These are phyloP conservation scores for Enteromius paludinosus DNA, from an alignment of 2,797 vertebrate genomes.

Conservation along the genomic window DNA sequence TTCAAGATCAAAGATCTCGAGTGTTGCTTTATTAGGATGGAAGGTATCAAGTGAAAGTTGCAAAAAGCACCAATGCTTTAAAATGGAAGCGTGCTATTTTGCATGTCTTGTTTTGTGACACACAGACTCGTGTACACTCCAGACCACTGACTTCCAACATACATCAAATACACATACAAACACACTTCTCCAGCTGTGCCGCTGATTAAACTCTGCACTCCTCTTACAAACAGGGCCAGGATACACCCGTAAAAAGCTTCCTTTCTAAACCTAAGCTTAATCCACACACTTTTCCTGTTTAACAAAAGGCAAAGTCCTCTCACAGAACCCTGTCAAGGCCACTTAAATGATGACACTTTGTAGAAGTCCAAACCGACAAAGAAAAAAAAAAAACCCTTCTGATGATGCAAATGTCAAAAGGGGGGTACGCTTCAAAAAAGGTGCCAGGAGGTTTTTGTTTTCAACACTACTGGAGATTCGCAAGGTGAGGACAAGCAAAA, in stretches of 20 bases:
- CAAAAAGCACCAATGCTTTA: background rate
- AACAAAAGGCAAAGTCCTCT: constrained; percentile 45
- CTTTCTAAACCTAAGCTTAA: constrained; percentile 53
- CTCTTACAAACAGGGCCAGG: constrained; percentile 64
- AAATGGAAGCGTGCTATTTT: background rate
- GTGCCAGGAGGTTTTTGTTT: constrained; percentile 7
- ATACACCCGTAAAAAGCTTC: constrained; percentile 64
- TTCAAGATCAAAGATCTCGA: background rate
- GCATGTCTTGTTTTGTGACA: constrained; percentile 12
- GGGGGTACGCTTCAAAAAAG: background rate
- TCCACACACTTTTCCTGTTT: constrained; percentile 47
- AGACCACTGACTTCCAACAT: background rate
- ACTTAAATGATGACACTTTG: constrained; percentile 32
- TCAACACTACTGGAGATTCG: background rate
- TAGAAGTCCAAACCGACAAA: constrained; percentile 25
- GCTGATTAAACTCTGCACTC: constrained; percentile 47
- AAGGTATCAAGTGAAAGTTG: background rate
- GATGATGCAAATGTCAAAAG: background rate
- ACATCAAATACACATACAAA: constrained; percentile 20
- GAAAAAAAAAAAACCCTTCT: constrained; percentile 35
- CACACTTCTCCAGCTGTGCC: constrained; percentile 44
- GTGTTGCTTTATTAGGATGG: background rate
- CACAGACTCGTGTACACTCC: constrained; percentile 35
- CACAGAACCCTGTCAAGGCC: constrained; percentile 56
- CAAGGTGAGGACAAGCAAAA: constrained; percentile 4